Conservation (phyloP, 92 coral and sea anemone genomes). For the Actinostola sp. region DNA sequence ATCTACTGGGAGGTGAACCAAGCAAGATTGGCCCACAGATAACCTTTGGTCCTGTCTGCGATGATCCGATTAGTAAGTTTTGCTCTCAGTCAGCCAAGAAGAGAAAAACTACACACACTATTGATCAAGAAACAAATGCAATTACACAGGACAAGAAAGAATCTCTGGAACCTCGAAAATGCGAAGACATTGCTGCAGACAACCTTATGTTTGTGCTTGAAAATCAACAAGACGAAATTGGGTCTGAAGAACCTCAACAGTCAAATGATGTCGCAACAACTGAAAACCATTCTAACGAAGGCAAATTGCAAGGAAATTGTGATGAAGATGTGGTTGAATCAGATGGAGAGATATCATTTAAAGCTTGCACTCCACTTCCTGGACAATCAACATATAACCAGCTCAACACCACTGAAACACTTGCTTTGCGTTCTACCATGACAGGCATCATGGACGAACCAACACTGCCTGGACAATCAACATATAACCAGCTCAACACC, state of each 20-base stretch:
- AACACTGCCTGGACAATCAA: not conserved
- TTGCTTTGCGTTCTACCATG: not conserved
- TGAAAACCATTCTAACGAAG: not conserved
- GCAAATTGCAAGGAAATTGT: not conserved
- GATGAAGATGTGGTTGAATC: not conserved
- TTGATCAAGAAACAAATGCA: not conserved
- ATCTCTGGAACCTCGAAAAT: not conserved
- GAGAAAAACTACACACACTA: constrained; percentile 14
- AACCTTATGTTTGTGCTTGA: not conserved
- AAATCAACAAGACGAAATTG: not conserved
- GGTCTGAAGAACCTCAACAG: not conserved
- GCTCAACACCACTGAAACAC: not conserved
- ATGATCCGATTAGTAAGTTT: constrained; percentile 23
- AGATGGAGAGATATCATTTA: constrained; percentile 13
- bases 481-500: not conserved
- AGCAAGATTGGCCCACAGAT: constrained; percentile 14
- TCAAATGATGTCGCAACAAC: not conserved
- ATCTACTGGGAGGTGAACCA: constrained; percentile 3
- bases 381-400: not conserved
- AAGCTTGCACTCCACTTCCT: not conserved
- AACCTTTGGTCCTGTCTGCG: constrained; percentile 24
- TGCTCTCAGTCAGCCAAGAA: constrained; percentile 29
- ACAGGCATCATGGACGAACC: constrained; percentile 22
- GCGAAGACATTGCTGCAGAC: not conserved
- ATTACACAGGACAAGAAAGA: not conserved